Evolutionary conservation across 2,113 vertebrate species (phyloP).

Genomic region (Barnardius zonarius): DNA sequence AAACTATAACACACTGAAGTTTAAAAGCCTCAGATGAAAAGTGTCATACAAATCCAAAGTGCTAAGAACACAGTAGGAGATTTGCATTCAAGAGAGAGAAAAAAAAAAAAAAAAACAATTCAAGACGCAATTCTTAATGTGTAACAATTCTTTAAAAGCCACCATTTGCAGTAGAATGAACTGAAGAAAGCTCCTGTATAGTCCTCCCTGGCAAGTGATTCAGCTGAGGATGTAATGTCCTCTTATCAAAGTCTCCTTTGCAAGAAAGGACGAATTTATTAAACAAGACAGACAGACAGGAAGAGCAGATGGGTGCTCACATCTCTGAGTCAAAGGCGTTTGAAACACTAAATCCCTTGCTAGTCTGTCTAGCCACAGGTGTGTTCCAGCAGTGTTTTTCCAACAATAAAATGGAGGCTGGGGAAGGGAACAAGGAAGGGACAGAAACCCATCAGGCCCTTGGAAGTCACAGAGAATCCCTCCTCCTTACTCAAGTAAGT

Average conservation of each 20-base stretch:
- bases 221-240: not conserved
- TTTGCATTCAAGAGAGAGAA: slow-evolving; percentile 10
- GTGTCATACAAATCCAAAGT: not conserved
- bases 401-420: not conserved
- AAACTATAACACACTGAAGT: not conserved
- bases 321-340: not conserved
- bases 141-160: not conserved
- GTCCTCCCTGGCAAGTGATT: not conserved
- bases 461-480: not conserved
- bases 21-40: slow-evolving; percentile 2
- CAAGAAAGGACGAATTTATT: slow-evolving; percentile 12
- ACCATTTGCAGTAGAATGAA: not conserved
- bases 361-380: not conserved
- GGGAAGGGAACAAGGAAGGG: not conserved
- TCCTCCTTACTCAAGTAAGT: not conserved
- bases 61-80: not conserved
- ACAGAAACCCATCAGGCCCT: not conserved
- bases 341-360: not conserved
- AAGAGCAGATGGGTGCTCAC: not conserved
- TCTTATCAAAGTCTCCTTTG: not conserved
- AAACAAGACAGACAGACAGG: not conserved
- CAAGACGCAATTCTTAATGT: not conserved
- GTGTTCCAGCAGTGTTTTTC: not conserved
- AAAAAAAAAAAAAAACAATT: not conserved
- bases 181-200: not conserved